These are phyloP conservation scores for Pasiphila rectangulata DNA, from an alignment of 2,888 invertebrate species.

Conservation along the genomic window DNA sequence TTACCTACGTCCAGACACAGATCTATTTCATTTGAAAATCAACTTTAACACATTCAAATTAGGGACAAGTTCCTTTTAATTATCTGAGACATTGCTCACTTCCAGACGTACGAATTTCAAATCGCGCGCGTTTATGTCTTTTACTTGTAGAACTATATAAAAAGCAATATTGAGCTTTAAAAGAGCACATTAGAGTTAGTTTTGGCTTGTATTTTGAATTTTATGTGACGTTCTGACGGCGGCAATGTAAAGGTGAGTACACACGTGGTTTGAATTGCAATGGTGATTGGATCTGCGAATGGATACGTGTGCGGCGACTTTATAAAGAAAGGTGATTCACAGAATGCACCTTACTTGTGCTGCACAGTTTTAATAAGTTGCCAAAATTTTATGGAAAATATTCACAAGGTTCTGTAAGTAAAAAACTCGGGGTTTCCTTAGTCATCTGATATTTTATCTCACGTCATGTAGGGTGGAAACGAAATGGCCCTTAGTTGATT, in stretches of 20 bases:
- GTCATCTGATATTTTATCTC: too few relatives aligned
- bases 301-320: conserved; percentile 55
- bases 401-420: not conserved
- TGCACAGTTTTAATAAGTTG: not conserved
- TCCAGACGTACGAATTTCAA: conserved; percentile 14
- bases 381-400: not conserved
- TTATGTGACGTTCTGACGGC: conserved; percentile 9
- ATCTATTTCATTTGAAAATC: not conserved
- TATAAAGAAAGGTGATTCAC: conserved; percentile 37
- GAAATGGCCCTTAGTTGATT: too few relatives aligned
- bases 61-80: too few relatives aligned
- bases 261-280: conserved; percentile 19
- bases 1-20: not conserved
- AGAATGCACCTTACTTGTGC: conserved; percentile 13
- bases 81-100: conserved; percentile 11
- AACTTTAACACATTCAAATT: not conserved
- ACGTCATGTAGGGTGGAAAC: too few relatives aligned
- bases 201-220: conserved; percentile 1
- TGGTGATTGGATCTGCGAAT: conserved; percentile 46
- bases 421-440: too few relatives aligned
- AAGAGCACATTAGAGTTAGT: not conserved
- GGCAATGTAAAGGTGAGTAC: conserved; percentile 16
- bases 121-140: conserved; percentile 25
- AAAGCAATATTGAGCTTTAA: not conserved
- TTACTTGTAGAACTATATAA: conserved; percentile 1